Evolutionary conservation across 2,888 invertebrate genomes (phyloP).

Genomic region (Himalopsyche tibetana): DNA sequence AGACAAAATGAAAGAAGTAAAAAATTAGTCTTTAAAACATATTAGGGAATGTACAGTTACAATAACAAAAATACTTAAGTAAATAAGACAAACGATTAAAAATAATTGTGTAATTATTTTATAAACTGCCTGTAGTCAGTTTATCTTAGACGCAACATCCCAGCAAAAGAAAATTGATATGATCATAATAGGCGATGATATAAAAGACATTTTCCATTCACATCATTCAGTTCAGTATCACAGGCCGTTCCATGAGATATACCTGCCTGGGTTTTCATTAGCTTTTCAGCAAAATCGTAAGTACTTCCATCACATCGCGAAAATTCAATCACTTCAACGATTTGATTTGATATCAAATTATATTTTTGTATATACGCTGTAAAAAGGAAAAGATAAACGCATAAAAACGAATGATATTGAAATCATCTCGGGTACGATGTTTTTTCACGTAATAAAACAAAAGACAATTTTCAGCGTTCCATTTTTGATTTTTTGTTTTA

Average conservation of each 20-base stretch:
- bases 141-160: slow-evolving; percentile 18
- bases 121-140: neutral
- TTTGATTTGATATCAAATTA: slow-evolving; percentile 13
- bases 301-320: slow-evolving; percentile 13
- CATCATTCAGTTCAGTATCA: slow-evolving; percentile 24
- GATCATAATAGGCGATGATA: slow-evolving; percentile 10
- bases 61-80: too few species aligned
- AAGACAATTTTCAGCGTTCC: too few species aligned
- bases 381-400: neutral
- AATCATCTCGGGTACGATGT: neutral
- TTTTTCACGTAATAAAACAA: neutral
- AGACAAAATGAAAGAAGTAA: too few species aligned
- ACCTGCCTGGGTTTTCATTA: slow-evolving; percentile 27
- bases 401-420: slow-evolving; percentile 34
- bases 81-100: too few species aligned
- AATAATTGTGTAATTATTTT: neutral
- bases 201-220: slow-evolving; percentile 40
- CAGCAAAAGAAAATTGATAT: slow-evolving; percentile 27
- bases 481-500: too few species aligned
- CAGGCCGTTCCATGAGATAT: slow-evolving; percentile 27
- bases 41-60: too few species aligned
- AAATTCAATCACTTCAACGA: slow-evolving; percentile 26
- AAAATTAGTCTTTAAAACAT: too few species aligned
- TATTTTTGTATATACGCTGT: slow-evolving; percentile 17
- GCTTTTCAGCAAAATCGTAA: slow-evolving; percentile 11